Percentiles rank a stretch among this genome's conserved stretches.
Evolutionary conservation across 1,140 invertebrate genomes (phyloP).

Genomic region (Lepidostoma basale): DNA sequence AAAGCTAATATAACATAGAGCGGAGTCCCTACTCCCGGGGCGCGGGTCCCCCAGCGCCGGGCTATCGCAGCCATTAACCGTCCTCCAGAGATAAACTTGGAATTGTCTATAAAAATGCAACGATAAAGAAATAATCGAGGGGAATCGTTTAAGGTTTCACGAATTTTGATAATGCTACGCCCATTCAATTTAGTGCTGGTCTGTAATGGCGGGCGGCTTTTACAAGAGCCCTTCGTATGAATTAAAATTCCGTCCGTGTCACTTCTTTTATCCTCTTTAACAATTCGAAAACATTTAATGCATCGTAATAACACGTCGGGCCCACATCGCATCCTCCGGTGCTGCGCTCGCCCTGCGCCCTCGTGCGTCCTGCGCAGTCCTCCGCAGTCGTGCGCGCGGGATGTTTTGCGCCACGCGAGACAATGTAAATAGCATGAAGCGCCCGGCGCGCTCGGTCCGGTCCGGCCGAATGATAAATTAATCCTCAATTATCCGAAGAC

Average conservation of each 20-base stretch:
- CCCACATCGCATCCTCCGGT: neutral
- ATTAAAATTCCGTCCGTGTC: slow-evolving; percentile 46
- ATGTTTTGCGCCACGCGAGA: neutral
- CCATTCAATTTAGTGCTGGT: slow-evolving; percentile 39
- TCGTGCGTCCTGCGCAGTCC: too few species aligned
- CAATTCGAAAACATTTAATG: slow-evolving; percentile 44
- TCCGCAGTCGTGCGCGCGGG: neutral
- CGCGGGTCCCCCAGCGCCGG: neutral
- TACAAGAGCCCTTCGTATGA: slow-evolving; percentile 41
- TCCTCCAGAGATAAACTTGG: slow-evolving; percentile 15
- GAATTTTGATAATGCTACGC: slow-evolving; percentile 27
- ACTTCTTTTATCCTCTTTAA: slow-evolving; percentile 45
- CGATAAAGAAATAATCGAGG: slow-evolving; percentile 35
- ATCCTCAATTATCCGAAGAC: neutral
- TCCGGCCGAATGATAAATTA: slow-evolving; percentile 7
- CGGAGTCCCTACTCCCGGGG: too few species aligned
- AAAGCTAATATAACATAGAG: too few species aligned
- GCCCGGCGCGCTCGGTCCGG: neutral
- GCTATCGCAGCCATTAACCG: neutral
- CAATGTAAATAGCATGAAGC: slow-evolving; percentile 12
- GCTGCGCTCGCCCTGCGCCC: too few species aligned
- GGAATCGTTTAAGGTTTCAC: slow-evolving; percentile 24
- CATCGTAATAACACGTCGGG: slow-evolving; percentile 40
- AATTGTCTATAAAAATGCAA: slow-evolving; percentile 19
- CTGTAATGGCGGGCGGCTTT: slow-evolving; percentile 39